phyloP scores from a whole-genome alignment of 2,113 vertebrate species.

The Oryzias woworae region DNA sequence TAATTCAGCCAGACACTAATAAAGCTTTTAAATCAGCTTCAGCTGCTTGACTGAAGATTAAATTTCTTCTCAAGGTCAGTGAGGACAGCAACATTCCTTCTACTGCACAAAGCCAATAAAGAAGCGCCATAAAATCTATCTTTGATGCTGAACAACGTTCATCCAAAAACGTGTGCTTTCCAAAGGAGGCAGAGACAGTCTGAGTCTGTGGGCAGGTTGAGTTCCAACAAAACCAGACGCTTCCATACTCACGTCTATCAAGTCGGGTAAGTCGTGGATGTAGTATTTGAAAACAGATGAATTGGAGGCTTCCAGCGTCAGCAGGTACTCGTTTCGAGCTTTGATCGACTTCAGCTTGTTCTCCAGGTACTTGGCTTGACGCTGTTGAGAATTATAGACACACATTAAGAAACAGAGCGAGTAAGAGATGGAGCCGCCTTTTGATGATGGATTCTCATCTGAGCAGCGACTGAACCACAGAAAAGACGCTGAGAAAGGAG shows the following conservation, averaged over 20 bases:
- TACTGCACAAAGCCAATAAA: slow-evolving; percentile 21
- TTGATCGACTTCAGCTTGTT: slow-evolving; percentile 99
- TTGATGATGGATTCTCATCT: slow-evolving; percentile 42
- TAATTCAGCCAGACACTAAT: slow-evolving; percentile 19
- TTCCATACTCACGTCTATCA: slow-evolving; percentile 93
- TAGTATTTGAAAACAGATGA: slow-evolving; percentile 99
- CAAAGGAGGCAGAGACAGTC: too few relatives aligned
- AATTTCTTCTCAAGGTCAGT: slow-evolving; percentile 28
- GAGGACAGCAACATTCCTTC: slow-evolving; percentile 25
- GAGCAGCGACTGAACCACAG: slow-evolving; percentile 2
- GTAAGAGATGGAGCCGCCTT: slow-evolving; percentile 19
- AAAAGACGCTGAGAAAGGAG: slow-evolving; percentile 17
- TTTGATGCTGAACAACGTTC: neutral
- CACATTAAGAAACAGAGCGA: slow-evolving; percentile 39
- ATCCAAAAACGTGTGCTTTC: neutral
- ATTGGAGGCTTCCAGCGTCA: slow-evolving; percentile 97
- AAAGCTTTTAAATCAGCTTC: slow-evolving; percentile 14
- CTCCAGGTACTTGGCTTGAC: slow-evolving; percentile 98
- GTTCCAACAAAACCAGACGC: neutral
- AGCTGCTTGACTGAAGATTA: slow-evolving; percentile 44
- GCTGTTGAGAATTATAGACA: slow-evolving; percentile 76
- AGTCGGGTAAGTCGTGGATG: slow-evolving; percentile 95
- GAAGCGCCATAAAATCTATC: slow-evolving; percentile 15
- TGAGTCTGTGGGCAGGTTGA: too few relatives aligned
- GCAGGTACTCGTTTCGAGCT: slow-evolving; percentile 95